phyloP scores from a whole-genome alignment of 1,140 invertebrate species.

The Bombus sibiricus region DNA sequence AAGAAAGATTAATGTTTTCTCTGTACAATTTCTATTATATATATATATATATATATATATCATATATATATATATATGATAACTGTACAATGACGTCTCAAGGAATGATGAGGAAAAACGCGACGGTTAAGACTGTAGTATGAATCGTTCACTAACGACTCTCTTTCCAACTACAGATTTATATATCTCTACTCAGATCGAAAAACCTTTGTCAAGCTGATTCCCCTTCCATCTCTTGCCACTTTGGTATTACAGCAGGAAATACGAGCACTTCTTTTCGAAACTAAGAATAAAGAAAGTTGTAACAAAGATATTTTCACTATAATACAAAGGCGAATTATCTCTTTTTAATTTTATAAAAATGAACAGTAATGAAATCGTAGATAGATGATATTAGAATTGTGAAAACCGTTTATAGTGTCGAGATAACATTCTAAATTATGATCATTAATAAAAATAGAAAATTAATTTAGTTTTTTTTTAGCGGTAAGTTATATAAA shows the following conservation, averaged over 20 bases:
- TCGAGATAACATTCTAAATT: neutral
- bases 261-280: neutral
- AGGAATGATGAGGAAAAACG: neutral
- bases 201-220: constrained; percentile 39
- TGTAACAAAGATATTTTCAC: neutral
- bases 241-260: constrained; percentile 1
- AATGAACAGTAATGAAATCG: neutral
- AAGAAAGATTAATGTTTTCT: too few species aligned
- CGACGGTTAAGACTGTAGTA: neutral
- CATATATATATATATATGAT: neutral
- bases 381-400: neutral
- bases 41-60: too few species aligned
- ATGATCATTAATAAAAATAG: neutral
- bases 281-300: neutral
- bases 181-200: constrained; percentile 12
- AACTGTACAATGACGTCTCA: neutral
- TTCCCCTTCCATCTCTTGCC: neutral
- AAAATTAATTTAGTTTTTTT: neutral
- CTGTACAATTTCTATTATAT: neutral
- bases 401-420: neutral
- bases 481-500: neutral
- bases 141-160: neutral
- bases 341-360: neutral
- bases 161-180: constrained; percentile 3
- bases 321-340: neutral